Conservation (phyloP, 2,113 vertebrate genomes). For the Triplophysa dalaica region DNA sequence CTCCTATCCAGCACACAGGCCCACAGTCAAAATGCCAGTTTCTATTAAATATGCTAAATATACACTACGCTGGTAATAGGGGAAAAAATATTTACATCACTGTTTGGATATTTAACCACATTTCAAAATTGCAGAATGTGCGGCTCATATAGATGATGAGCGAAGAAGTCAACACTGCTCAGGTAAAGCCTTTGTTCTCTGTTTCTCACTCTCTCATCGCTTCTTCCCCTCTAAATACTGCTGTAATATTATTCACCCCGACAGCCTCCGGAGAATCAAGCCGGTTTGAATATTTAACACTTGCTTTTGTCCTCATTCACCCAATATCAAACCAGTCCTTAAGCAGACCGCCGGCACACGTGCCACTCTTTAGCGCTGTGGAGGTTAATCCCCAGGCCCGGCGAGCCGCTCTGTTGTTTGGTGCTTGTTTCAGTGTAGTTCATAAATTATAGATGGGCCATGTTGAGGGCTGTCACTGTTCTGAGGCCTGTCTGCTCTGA, state of each 20-base stretch:
- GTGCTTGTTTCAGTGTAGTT: constrained; percentile 91
- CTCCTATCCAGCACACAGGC: no score
- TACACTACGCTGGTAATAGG: no score
- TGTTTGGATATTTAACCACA: no score
- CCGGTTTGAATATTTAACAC: constrained; percentile 79
- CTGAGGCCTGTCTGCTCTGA: constrained; percentile 90
- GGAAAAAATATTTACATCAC: no score
- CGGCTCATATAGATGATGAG: neutral
- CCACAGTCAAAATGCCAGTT: no score
- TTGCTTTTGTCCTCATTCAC: constrained; percentile 73
- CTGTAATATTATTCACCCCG: constrained; percentile 77
- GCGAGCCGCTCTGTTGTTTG: constrained; percentile 82
- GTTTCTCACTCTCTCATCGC: neutral
- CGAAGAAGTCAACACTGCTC: neutral
- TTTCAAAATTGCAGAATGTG: neutral
- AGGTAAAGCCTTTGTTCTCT: constrained; percentile 13
- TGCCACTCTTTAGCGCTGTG: constrained; percentile 72
- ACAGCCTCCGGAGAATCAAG: constrained; percentile 70
- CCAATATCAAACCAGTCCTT: constrained; percentile 63
- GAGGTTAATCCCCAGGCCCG: constrained; percentile 75
- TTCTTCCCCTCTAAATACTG: constrained; percentile 70
- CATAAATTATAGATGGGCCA: constrained; percentile 97
- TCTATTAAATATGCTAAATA: no score
- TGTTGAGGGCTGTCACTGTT: constrained; percentile 89
- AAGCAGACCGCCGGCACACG: constrained; percentile 49